Percentiles rank a stretch among this genome's conserved stretches.
phyloP scores from a whole-genome alignment of 2,113 vertebrate genomes.

The Mastomys coucha region DNA sequence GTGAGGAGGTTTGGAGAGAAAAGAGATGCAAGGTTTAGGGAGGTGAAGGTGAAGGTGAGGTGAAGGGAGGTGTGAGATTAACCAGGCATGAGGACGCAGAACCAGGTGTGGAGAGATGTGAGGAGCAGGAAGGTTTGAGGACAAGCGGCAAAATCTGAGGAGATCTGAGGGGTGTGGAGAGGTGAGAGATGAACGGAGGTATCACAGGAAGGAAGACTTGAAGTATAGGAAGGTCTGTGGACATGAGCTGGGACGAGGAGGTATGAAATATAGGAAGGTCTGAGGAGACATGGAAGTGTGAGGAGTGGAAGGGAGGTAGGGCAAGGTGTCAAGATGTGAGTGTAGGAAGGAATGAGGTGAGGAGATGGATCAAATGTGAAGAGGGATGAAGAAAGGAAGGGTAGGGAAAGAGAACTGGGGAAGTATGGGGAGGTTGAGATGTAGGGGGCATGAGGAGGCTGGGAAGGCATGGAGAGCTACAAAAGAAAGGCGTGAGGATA shows the following conservation, averaged over 20 bases:
- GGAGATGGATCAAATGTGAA: background rate
- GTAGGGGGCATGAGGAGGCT: background rate
- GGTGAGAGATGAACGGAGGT: background rate
- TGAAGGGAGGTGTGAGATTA: background rate
- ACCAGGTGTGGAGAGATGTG: background rate
- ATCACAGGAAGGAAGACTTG: background rate
- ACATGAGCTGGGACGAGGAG: background rate
- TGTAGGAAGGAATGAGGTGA: background rate
- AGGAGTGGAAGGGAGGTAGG: background rate
- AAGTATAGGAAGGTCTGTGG: background rate
- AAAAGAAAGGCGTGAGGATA: no score
- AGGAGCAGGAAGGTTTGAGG: background rate
- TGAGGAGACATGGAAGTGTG: background rate
- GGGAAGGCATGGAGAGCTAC: background rate
- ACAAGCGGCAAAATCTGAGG: no score
- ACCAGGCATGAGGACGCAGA: background rate
- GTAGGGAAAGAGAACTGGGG: background rate
- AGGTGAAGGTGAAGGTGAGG: background rate
- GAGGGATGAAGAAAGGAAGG: background rate
- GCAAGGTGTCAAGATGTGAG: background rate
- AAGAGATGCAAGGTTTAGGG: no score
- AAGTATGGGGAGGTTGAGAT: background rate
- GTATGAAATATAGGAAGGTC: background rate
- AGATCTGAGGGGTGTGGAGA: no score
- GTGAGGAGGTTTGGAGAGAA: background rate